Percentiles rank a stretch among this genome's conserved stretches.
phyloP scores from a whole-genome alignment of 2,113 vertebrate species.

The Propithecus coquereli region DNA sequence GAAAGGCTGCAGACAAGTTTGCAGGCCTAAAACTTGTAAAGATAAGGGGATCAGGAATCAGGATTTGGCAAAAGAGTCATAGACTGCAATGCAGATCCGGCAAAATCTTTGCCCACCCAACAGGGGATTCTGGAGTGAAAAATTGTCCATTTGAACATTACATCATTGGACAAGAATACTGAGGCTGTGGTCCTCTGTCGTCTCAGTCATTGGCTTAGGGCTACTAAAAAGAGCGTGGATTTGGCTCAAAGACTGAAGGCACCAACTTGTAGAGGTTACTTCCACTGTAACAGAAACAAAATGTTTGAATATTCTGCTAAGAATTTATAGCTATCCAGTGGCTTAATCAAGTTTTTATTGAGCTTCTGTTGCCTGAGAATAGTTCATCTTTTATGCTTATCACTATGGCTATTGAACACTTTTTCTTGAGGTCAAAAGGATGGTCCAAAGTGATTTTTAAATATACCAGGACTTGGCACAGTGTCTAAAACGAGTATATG shows the following conservation, averaged over 20 bases:
- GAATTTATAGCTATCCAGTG: background rate
- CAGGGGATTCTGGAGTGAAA: background rate
- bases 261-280: background rate
- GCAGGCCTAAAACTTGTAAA: background rate
- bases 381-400: background rate
- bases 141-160: background rate
- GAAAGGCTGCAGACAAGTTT: background rate
- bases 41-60: background rate
- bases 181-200: background rate
- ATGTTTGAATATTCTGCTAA: background rate
- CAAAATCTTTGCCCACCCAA: too few relatives aligned
- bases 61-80: background rate
- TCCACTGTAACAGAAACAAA: background rate
- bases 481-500: background rate
- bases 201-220: background rate
- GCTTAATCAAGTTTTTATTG: background rate
- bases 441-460: background rate
- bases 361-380: background rate
- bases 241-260: background rate
- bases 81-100: background rate
- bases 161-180: background rate
- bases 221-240: background rate
- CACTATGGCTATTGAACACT: background rate
- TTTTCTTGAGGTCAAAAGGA: background rate
- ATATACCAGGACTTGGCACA: background rate